These are phyloP conservation scores for Mus minutoides DNA, from an alignment of 2,797 vertebrate species.

Conservation along the genomic window DNA sequence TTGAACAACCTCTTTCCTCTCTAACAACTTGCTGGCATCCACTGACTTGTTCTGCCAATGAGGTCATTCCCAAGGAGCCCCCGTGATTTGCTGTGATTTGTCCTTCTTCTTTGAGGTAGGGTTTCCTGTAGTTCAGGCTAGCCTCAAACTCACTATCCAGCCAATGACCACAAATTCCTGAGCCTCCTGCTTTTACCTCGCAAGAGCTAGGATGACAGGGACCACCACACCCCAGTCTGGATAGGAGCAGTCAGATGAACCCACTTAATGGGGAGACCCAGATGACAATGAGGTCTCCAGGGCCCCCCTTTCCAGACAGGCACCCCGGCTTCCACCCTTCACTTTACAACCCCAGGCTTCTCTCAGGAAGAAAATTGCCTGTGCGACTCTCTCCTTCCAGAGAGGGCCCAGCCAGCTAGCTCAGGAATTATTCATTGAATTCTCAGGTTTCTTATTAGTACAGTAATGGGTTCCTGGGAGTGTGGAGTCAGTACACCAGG, in stretches of 20 bases:
- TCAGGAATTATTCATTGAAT: constrained; percentile 65
- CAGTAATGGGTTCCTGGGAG: constrained; percentile 58
- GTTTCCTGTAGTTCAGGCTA: background rate
- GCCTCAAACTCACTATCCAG: background rate
- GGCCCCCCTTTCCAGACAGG: background rate
- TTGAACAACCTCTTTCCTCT: background rate
- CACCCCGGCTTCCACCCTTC: background rate
- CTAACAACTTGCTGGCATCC: background rate
- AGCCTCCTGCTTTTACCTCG: background rate
- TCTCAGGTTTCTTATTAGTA: constrained; percentile 66
- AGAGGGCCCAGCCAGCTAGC: background rate
- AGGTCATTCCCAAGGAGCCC: background rate
- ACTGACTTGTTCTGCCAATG: background rate
- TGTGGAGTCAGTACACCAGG: background rate
- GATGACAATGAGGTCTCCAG: background rate
- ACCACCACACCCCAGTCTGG: background rate
- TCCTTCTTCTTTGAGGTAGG: background rate
- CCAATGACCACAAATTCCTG: background rate
- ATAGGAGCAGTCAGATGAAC: background rate
- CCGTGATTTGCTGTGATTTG: background rate
- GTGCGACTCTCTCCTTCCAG: constrained; percentile 13
- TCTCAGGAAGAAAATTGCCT: constrained; percentile 11
- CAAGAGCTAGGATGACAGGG: background rate
- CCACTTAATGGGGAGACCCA: background rate
- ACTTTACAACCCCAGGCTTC: background rate